Evolutionary conservation across 2,113 vertebrate species (phyloP), one percentile per base, ranked within the genome.

Genomic region (Acrocephalus arundinaceus): DNA sequence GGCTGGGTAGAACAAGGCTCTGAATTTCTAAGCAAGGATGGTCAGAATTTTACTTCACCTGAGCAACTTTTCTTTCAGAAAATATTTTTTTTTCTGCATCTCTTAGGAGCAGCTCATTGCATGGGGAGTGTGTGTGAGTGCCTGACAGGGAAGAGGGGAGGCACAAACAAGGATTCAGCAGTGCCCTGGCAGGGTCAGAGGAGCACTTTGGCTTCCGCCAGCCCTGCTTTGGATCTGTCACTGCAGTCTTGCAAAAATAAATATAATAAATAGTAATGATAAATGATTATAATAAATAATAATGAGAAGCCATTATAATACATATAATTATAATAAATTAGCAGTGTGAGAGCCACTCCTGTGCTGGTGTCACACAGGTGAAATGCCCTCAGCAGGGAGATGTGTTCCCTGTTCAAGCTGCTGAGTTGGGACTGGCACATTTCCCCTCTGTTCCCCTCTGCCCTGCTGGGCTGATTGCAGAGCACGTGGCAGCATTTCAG

Each of bases 111-210:
- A 67, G 30, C 15, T 48, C 33, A 0, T 41, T 12, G 1, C 31
- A 4, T 0, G 2, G 41, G 13, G 25, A 54, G 27, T 13, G 4
- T 8, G 3, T 6, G 49, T 23, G 45, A 28, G 71, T 20, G 7
- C 6, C 0, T 6, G 41, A 1, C 15, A 62, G 55, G 18, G 22
- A 57, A 3, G 55, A 33, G 54, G 33, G 11, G 31, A 45, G 43
- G 57, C 68, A 67, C 52, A 89, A 30, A 18, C 3, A 7, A 62
- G 39, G 48, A 45, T 48, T 61, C 66, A 77, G 9, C 17, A 37
- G 33, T 5, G 55, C n/a, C 39, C 13, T 28, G 45, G 46, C 21
- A 37, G 39, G 45, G 15, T 46, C 58, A 70, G 55, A 12, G 35
- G 30, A 43, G 49, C 24, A 7, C 8, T 57, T 31, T 10, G 81